Percentiles rank a stretch among this genome's conserved stretches.
phyloP scores from a whole-genome alignment of 2,888 invertebrate species.

The Oscheius sp. region DNA sequence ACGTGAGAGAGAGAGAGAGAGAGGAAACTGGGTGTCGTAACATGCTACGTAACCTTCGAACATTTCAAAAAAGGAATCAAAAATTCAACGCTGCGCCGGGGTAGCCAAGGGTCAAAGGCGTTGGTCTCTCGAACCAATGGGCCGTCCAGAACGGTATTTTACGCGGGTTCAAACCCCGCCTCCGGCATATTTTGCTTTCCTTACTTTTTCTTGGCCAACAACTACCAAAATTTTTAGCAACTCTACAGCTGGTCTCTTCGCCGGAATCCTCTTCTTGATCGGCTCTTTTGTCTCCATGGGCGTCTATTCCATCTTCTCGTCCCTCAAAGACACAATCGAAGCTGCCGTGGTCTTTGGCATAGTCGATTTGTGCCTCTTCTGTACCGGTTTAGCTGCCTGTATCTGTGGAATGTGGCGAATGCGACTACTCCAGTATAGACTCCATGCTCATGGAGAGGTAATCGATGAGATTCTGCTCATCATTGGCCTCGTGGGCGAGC shows the following conservation, averaged over 20 bases:
- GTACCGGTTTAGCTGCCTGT: slow-evolving; percentile 63
- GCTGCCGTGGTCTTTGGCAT: slow-evolving; percentile 67
- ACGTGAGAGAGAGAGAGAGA: neutral
- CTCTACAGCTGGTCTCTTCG: slow-evolving; percentile 70
- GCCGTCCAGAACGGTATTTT: neutral
- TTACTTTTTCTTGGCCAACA: neutral
- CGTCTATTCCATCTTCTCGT: slow-evolving; percentile 68
- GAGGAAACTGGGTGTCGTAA: too few relatives aligned
- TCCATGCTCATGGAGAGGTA: slow-evolving; percentile 67
- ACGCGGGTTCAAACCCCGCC: slow-evolving; percentile 6
- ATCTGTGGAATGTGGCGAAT: slow-evolving; percentile 68
- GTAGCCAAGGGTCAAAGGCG: slow-evolving; percentile 20
- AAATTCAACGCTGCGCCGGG: slow-evolving; percentile 1
- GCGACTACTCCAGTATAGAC: slow-evolving; percentile 65
- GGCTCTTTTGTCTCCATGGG: slow-evolving; percentile 69
- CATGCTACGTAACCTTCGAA: too few relatives aligned
- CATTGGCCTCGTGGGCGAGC: slow-evolving; percentile 69
- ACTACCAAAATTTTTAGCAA: slow-evolving; percentile 48
- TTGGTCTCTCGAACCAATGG: neutral
- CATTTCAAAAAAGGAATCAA: neutral
- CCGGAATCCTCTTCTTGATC: slow-evolving; percentile 69
- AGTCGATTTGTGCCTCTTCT: slow-evolving; percentile 68
- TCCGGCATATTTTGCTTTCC: slow-evolving; percentile 8
- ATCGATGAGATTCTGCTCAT: slow-evolving; percentile 70
- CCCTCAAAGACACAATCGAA: slow-evolving; percentile 52